Percentiles rank a stretch among this genome's conserved stretches.
phyloP scores from a whole-genome alignment of 2,888 invertebrate genomes.

The Caradrina clavipalpis region DNA sequence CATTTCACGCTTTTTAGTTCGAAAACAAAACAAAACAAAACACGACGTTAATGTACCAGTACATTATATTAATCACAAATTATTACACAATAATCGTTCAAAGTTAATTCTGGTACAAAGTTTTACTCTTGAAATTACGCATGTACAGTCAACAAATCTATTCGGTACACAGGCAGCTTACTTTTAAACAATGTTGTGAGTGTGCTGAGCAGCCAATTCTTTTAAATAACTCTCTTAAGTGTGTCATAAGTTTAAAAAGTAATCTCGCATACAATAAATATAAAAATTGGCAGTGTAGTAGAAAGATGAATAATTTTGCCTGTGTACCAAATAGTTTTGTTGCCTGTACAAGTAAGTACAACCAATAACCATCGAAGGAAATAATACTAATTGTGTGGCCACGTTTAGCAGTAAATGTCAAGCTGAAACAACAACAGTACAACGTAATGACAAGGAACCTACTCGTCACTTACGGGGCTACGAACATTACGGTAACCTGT shows the following conservation, averaged over 20 bases:
- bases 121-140: not conserved
- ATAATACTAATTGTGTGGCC: constrained; percentile 37
- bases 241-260: too few species aligned
- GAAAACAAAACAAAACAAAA: not conserved
- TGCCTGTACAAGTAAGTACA: constrained; percentile 7
- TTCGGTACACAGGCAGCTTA: too few species aligned
- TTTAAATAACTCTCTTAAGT: too few species aligned
- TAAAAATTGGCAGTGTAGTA: too few species aligned
- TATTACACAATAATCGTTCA: constrained; percentile 2
- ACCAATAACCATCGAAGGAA: constrained; percentile 21
- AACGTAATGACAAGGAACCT: constrained; percentile 10
- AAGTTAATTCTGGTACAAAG: constrained; percentile 1
- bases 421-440: constrained; percentile 10
- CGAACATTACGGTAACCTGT: constrained; percentile 34
- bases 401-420: constrained; percentile 51
- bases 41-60: not conserved
- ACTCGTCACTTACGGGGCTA: constrained; percentile 14
- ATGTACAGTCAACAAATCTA: too few species aligned
- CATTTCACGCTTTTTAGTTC: too few species aligned
- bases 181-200: too few species aligned
- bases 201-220: too few species aligned
- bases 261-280: too few species aligned
- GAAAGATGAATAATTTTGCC: too few species aligned
- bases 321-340: too few species aligned
- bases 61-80: constrained; percentile 5